Evolutionary conservation across 1,140 invertebrate species (phyloP).

Genomic region (Macrocentrus cingulum): DNA sequence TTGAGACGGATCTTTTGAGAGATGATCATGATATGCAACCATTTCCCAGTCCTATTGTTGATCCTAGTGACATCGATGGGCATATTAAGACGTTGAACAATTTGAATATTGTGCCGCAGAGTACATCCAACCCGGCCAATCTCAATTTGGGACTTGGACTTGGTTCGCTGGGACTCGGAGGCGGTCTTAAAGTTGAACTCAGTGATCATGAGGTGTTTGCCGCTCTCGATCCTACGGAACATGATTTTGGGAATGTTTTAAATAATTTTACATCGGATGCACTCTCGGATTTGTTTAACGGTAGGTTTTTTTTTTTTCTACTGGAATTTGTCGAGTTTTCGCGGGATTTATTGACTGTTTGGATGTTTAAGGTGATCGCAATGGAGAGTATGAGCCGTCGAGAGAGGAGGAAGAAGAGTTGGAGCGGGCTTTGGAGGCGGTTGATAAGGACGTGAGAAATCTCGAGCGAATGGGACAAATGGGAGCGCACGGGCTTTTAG

Average conservation of each 20-base stretch:
- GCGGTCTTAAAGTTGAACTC: slow-evolving; percentile 51
- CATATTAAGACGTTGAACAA: slow-evolving; percentile 54
- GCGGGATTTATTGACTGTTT: not conserved
- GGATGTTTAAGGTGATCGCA: slow-evolving; percentile 65
- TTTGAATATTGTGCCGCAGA: slow-evolving; percentile 42
- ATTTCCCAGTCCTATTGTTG: slow-evolving; percentile 45
- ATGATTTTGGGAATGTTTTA: slow-evolving; percentile 84
- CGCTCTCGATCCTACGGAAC: slow-evolving; percentile 72
- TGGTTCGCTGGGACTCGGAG: slow-evolving; percentile 47
- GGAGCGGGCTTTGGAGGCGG: slow-evolving; percentile 79
- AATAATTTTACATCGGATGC: slow-evolving; percentile 88
- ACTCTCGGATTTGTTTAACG: slow-evolving; percentile 85
- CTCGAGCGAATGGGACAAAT: slow-evolving; percentile 71
- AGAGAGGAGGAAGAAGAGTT: slow-evolving; percentile 82
- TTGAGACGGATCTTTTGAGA: slow-evolving; percentile 22
- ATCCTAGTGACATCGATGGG: slow-evolving; percentile 35
- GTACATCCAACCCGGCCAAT: slow-evolving; percentile 45
- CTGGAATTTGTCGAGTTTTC: not conserved
- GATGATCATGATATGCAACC: slow-evolving; percentile 42
- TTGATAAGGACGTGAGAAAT: slow-evolving; percentile 76
- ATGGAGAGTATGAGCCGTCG: slow-evolving; percentile 70
- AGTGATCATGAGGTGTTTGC: slow-evolving; percentile 59
- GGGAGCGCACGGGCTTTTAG: slow-evolving; percentile 63
- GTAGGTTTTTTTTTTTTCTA: too few relatives aligned
- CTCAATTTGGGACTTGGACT: slow-evolving; percentile 46